These are phyloP conservation scores for Drosophila erecta DNA, from an alignment of 1,140 invertebrate genomes.

Conservation along the genomic window DNA sequence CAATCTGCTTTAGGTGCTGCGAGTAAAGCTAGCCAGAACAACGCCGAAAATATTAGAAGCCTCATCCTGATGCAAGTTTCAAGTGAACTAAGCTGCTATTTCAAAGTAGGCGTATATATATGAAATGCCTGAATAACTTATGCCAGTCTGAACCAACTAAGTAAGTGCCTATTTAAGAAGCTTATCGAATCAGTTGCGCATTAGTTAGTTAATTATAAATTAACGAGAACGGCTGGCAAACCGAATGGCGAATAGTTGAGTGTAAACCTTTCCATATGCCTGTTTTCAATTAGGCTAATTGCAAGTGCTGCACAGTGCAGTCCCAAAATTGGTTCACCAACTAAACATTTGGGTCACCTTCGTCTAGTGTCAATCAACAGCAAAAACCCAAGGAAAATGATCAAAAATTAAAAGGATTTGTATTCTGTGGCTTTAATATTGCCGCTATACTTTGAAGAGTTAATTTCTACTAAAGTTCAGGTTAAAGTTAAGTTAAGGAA, in stretches of 20 bases:
- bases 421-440: too few species aligned
- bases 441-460: too few species aligned
- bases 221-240: background rate
- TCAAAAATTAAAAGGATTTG: too few species aligned
- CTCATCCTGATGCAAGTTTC: background rate
- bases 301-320: slow-evolving; percentile 1
- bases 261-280: background rate
- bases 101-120: background rate
- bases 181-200: background rate
- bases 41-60: background rate
- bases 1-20: background rate
- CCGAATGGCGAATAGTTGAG: background rate
- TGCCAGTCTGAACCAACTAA: background rate
- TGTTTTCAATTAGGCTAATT: slow-evolving; percentile 25
- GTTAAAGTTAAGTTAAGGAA: too few species aligned
- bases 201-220: background rate
- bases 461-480: too few species aligned
- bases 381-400: too few species aligned
- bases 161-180: background rate
- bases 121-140: background rate
- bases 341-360: too few species aligned
- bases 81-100: background rate
- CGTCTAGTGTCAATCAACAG: too few species aligned
- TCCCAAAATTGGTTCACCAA: background rate
- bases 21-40: background rate